Base-by-base conservation (phyloP, 2,113 vertebrate genomes). In the Polyodon spathula region DNA sequence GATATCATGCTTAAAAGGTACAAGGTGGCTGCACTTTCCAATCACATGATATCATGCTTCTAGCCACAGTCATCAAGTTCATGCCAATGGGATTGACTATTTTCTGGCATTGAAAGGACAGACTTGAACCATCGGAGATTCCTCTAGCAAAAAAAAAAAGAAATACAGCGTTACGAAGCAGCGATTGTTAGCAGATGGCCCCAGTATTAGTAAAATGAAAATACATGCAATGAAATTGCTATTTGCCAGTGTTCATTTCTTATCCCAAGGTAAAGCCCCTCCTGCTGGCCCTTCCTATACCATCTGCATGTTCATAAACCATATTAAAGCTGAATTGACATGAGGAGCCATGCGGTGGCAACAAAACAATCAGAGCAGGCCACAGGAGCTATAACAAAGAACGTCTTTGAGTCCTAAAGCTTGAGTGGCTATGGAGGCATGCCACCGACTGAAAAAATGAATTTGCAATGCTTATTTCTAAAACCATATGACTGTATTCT, bases 121-220 rank as follows among this genome's bases (percentile, higher is more conserved):
- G n/a, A n/a, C n/a, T n/a, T n/a, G n/a, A n/a, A n/a, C n/a, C n/a
- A 6, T 6, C 42, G 10, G n/a, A n/a, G n/a, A 4, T 5, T 10
- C 11, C 46, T 14, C 6, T 14, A 12, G n/a, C 11, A 55, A 8
- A 17, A 54, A 8, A 54, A 55, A 55, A 55, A 16, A 16, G 27
- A 6, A 55, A 55, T 55, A 55, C 37, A 55, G 63, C 50, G 42
- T 38, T 0, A 1, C 7, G 68, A 74, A 78, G 78, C 84, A 77
- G 73, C 65, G 16, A 74, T 77, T 4, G 75, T 73, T 81, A 83
- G 81, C 92, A 94, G 93, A 90, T 92, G 90, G 90, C 55, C 61
- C 79, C 61, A 60, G 83, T 80, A 71, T 85, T 82, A 84, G 84
- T 78, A 81, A 90, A 85, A 88, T 70, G 77, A 86, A 89, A 92